Evolutionary conservation across 2,888 invertebrate species (phyloP).

Genomic region (Lasiommata megera): DNA sequence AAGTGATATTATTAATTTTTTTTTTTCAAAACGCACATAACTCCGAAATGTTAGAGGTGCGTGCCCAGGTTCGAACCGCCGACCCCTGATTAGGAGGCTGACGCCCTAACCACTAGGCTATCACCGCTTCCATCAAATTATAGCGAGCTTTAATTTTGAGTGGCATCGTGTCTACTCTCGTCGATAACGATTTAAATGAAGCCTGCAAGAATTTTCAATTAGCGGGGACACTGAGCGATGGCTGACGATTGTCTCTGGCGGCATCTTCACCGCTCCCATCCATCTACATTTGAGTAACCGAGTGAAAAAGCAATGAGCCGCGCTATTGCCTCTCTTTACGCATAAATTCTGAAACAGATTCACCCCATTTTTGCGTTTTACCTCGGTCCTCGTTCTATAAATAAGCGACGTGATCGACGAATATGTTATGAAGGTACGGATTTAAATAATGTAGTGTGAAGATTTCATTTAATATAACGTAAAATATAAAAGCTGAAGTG

Average conservation of each 20-base stretch:
- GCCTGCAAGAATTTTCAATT: conserved; percentile 77
- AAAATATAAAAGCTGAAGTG: too few species aligned
- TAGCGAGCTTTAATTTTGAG: conserved; percentile 59
- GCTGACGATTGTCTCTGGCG: conserved; percentile 72
- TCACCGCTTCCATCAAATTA: too few species aligned
- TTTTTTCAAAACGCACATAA: too few species aligned
- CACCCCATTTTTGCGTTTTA: conserved; percentile 35
- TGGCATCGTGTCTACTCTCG: conserved; percentile 54
- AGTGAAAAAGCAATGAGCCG: conserved; percentile 78
- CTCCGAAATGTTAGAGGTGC: too few species aligned
- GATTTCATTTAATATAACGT: background rate
- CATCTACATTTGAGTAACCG: conserved; percentile 77
- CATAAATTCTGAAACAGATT: conserved; percentile 59
- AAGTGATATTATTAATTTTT: too few species aligned
- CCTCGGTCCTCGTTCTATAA: conserved; percentile 15
- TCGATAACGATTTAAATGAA: conserved; percentile 75
- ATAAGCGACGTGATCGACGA: conserved; percentile 8
- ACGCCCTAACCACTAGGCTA: too few species aligned
- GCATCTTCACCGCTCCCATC: conserved; percentile 66
- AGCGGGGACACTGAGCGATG: conserved; percentile 76
- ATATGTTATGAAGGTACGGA: conserved; percentile 6
- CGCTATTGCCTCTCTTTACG: conserved; percentile 71
- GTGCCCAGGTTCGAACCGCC: too few species aligned
- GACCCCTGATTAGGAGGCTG: too few species aligned
- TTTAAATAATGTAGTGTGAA: conserved; percentile 11